Evolutionary conservation across 2,797 vertebrate species (phyloP).

Genomic region (Lepilemur ruficaudatus): DNA sequence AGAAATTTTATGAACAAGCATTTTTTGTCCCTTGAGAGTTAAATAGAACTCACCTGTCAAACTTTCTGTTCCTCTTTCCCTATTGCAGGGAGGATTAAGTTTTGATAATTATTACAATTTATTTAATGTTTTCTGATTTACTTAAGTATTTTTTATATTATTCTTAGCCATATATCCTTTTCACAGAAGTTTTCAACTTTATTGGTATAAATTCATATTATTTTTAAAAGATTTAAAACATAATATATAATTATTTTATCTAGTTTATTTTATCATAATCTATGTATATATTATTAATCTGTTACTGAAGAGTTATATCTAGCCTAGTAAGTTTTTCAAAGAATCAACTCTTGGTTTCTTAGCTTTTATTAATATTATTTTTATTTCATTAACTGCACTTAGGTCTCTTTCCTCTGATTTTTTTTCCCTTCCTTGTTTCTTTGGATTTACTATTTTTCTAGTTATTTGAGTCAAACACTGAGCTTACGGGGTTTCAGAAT

Average conservation of each 20-base stretch:
- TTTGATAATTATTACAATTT: background rate
- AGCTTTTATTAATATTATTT: background rate
- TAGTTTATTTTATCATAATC: background rate
- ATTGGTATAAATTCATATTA: background rate
- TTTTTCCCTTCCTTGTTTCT: background rate
- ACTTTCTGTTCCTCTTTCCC: background rate
- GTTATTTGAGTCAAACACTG: background rate
- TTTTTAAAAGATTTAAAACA: background rate
- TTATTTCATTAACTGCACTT: background rate
- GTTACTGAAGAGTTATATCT: background rate
- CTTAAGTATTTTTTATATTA: background rate
- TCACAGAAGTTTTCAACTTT: background rate
- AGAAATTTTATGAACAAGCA: background rate
- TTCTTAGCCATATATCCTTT: background rate
- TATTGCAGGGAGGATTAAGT: background rate
- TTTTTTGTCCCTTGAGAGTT: slow-evolving; percentile 7
- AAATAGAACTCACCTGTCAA: background rate
- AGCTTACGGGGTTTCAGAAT: background rate
- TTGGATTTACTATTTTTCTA: background rate
- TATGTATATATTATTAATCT: background rate
- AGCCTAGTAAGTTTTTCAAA: background rate
- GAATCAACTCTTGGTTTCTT: background rate
- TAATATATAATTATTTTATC: background rate
- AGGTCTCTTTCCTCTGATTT: background rate
- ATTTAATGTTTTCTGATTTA: background rate